Percentiles rank a stretch among this genome's conserved stretches.
Conservation (phyloP, 2,888 invertebrate genomes). For the Zele albiditarsus region DNA sequence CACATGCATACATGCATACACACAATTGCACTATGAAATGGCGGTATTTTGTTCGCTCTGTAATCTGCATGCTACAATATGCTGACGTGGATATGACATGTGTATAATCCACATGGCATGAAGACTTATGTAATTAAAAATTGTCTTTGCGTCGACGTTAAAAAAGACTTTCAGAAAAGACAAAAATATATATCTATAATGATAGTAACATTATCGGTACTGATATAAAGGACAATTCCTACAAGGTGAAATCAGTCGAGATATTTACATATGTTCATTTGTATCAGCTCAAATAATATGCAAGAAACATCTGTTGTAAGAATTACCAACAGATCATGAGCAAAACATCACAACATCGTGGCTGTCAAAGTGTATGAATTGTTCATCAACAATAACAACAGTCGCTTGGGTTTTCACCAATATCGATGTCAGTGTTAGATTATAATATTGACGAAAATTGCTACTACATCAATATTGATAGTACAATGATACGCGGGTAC, state of each 20-base stretch:
- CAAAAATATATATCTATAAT: not conserved
- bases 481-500: not conserved
- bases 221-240: not conserved
- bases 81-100: conserved; percentile 26
- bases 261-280: not conserved
- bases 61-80: not conserved
- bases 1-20: not conserved
- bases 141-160: conserved; percentile 11
- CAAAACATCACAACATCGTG: not conserved
- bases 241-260: not conserved
- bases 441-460: not conserved
- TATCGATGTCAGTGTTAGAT: not conserved
- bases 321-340: not conserved
- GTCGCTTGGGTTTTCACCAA: not conserved
- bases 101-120: not conserved
- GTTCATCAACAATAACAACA: not conserved
- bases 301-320: not conserved
- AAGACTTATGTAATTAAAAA: not conserved
- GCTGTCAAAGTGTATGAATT: not conserved
- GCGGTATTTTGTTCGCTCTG: not conserved
- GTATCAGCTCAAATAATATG: not conserved
- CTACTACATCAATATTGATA: not conserved
- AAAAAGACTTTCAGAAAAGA: not conserved
- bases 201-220: not conserved
- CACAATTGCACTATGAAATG: not conserved